Evolutionary conservation across 2,797 vertebrate species (phyloP).

Genomic region (Danio albolineatus): DNA sequence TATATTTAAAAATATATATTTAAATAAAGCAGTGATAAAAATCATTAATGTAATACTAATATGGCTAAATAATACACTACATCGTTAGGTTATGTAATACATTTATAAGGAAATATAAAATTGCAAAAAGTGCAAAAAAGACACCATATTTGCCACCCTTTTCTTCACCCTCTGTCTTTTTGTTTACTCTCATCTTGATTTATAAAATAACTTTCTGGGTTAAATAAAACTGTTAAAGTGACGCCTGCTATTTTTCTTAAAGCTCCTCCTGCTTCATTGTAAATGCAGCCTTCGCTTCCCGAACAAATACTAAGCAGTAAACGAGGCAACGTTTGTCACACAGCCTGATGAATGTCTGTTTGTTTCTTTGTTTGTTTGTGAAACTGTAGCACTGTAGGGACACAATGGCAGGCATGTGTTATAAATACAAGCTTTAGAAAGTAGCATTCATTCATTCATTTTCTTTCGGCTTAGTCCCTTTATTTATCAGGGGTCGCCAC

Average conservation of each 20-base stretch:
- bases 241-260: not conserved
- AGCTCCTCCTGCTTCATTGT: not conserved
- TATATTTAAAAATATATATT: no score
- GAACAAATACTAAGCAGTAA: not conserved
- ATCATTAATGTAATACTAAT: no score
- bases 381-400: not conserved
- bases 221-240: not conserved
- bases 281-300: not conserved
- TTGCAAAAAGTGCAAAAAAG: no score
- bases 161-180: not conserved
- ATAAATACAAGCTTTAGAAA: not conserved
- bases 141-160: no score
- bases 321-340: not conserved
- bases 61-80: no score
- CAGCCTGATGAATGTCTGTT: conserved; percentile 23
- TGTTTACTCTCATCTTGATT: not conserved
- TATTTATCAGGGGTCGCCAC: no score
- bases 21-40: no score
- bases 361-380: conserved; percentile 23
- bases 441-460: no score
- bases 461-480: no score
- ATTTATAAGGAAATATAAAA: no score
- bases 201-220: not conserved
- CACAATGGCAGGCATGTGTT: not conserved
- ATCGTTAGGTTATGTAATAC: no score